Evolutionary conservation across 2,888 invertebrate species (phyloP).

Genomic region (Amphipoea oculea): DNA sequence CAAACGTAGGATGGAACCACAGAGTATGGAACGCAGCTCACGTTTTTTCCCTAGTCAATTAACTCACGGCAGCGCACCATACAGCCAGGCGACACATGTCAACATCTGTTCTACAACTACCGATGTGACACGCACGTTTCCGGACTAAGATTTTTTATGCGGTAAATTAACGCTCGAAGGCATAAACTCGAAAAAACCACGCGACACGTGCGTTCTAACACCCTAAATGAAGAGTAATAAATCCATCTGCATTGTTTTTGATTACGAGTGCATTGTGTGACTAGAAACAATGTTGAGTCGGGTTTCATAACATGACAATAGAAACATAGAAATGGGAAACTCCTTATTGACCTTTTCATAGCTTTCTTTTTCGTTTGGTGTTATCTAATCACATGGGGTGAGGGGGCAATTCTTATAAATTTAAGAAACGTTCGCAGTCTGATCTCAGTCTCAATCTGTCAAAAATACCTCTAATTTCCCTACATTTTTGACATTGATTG

Average conservation of each 20-base stretch:
- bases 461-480: too few relatives aligned
- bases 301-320: conserved; percentile 11
- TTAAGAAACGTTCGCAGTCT: too few relatives aligned
- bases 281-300: conserved; percentile 18
- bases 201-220: conserved; percentile 70
- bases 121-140: conserved; percentile 85
- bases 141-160: conserved; percentile 85
- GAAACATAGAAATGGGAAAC: background rate
- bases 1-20: conserved; percentile 62
- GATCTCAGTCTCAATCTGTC: too few relatives aligned
- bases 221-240: conserved; percentile 69
- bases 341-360: background rate
- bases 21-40: conserved; percentile 70
- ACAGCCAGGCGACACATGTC: conserved; percentile 84
- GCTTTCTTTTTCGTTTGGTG: background rate
- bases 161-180: conserved; percentile 83
- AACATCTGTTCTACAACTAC: conserved; percentile 88
- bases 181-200: conserved; percentile 72
- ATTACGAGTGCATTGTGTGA: conserved; percentile 41
- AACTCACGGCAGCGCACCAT: conserved; percentile 79
- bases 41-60: conserved; percentile 87
- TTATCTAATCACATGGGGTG: background rate
- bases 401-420: background rate
- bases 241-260: conserved; percentile 58
- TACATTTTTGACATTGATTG: too few relatives aligned